Evolutionary conservation across 2,888 invertebrate species (phyloP).

Genomic region (Cosmorhoe ocellata): DNA sequence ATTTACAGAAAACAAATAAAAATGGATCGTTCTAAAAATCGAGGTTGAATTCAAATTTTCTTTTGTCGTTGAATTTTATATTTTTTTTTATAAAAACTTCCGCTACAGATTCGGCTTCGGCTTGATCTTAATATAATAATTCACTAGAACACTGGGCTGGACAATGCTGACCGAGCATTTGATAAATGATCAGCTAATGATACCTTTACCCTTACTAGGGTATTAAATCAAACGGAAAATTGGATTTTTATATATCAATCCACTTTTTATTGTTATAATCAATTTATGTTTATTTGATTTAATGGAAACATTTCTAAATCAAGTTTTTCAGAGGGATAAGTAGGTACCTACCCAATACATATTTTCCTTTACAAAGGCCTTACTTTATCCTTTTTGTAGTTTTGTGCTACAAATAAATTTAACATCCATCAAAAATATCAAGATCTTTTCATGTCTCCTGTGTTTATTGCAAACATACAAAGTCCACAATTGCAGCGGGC

Average conservation of each 20-base stretch:
- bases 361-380: too few relatives aligned
- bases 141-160: constrained; percentile 13
- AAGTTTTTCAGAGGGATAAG: background rate
- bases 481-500: constrained; percentile 4
- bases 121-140: background rate
- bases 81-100: too few relatives aligned
- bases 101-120: background rate
- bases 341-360: too few relatives aligned
- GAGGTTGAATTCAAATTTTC: too few relatives aligned
- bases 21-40: too few relatives aligned
- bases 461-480: constrained; percentile 11
- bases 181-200: constrained; percentile 43
- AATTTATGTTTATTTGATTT: background rate
- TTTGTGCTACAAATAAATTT: too few relatives aligned
- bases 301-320: background rate
- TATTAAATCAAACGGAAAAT: constrained; percentile 7
- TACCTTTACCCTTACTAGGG: constrained; percentile 15
- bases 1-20: too few relatives aligned
- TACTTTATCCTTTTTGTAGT: too few relatives aligned
- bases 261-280: background rate
- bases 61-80: too few relatives aligned
- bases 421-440: too few relatives aligned
- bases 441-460: background rate
- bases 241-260: constrained; percentile 2
- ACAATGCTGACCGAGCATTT: constrained; percentile 32